Conservation (phyloP, 2,797 vertebrate genomes). For the Periparus ater region DNA sequence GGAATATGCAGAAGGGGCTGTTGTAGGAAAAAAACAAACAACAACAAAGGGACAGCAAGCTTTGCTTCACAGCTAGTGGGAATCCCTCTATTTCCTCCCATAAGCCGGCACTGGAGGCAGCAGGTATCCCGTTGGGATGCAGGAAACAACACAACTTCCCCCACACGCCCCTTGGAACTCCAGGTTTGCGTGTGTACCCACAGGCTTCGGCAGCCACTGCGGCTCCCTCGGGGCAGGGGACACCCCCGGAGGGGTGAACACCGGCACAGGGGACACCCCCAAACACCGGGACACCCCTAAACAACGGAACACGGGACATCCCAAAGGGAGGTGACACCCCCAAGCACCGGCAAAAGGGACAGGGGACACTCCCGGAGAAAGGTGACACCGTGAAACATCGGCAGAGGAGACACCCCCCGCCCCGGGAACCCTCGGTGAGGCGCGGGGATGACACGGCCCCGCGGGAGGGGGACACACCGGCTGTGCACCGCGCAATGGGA, state of each 20-base stretch:
- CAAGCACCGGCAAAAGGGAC: not conserved
- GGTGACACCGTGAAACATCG: not conserved
- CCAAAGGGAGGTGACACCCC: not conserved
- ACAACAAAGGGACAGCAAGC: not conserved
- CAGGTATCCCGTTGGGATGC: slow-evolving; percentile 31
- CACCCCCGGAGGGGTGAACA: not conserved
- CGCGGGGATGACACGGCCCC: not conserved
- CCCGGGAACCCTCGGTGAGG: not conserved
- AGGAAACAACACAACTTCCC: not conserved
- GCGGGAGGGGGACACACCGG: not conserved
- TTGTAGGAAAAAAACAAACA: not conserved
- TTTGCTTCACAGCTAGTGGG: not conserved
- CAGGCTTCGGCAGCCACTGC: not conserved
- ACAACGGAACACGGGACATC: not conserved
- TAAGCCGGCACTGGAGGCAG: not conserved
- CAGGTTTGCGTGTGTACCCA: not conserved
- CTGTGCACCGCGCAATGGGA: not conserved
- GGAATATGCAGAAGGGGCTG: not conserved
- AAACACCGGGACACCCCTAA: not conserved
- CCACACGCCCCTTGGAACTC: not conserved
- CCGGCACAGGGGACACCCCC: not conserved
- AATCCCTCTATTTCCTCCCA: not conserved
- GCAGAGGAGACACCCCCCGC: not conserved
- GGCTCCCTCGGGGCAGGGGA: not conserved
- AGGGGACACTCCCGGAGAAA: not conserved